These are phyloP conservation scores for Himalopsyche anomala DNA, from an alignment of 2,888 invertebrate species.

Conservation along the genomic window DNA sequence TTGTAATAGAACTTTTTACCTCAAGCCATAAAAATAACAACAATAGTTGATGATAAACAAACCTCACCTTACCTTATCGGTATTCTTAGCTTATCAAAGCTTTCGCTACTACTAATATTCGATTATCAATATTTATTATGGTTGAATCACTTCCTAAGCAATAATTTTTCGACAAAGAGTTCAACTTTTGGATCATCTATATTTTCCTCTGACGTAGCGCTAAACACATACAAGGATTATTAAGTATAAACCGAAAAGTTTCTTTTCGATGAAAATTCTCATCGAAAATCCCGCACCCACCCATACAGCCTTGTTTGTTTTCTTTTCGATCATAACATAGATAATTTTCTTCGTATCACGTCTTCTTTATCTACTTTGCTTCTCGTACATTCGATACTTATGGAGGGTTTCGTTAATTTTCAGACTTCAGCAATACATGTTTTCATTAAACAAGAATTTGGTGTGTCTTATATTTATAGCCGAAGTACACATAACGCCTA, in stretches of 20 bases:
- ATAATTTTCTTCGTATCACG: conserved; percentile 60
- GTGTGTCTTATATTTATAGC: not conserved
- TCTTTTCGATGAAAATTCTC: conserved; percentile 44
- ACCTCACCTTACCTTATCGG: no score
- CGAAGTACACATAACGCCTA: not conserved
- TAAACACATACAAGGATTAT: conserved; percentile 60
- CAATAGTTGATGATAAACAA: no score
- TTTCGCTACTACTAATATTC: no score
- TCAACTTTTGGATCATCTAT: conserved; percentile 42
- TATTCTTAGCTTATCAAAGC: no score
- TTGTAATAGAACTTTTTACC: no score
- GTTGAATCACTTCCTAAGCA: no score
- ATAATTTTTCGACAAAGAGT: not conserved
- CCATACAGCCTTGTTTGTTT: conserved; percentile 54
- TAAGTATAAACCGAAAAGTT: conserved; percentile 62
- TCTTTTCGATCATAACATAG: conserved; percentile 55
- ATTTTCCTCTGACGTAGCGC: conserved; percentile 43
- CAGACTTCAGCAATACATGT: conserved; percentile 13
- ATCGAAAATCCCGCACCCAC: conserved; percentile 34
- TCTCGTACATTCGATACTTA: conserved; percentile 27
- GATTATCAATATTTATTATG: no score
- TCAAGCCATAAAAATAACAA: no score
- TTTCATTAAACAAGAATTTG: not conserved
- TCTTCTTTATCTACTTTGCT: conserved; percentile 39
- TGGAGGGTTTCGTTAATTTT: conserved; percentile 43